phyloP scores from a whole-genome alignment of 2,888 invertebrate species.

The Leptopilina myrica region DNA sequence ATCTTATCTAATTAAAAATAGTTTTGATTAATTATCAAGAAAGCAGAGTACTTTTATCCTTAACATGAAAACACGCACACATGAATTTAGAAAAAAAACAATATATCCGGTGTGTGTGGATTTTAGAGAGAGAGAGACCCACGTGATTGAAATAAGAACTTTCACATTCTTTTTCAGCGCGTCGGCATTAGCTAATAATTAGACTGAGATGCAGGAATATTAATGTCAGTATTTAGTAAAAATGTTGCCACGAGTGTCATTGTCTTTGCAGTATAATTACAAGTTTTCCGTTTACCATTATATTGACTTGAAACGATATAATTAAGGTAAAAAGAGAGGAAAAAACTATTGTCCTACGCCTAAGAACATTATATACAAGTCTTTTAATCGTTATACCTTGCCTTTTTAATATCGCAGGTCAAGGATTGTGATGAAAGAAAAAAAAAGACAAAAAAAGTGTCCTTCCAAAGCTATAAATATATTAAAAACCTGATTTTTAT shows the following conservation, averaged over 20 bases:
- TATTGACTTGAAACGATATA: conserved; percentile 63
- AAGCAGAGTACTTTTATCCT: no score
- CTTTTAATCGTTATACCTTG: conserved; percentile 31
- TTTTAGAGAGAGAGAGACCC: neutral
- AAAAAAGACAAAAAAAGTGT: neutral
- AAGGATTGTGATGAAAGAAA: conserved; percentile 15
- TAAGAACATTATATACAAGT: conserved; percentile 44
- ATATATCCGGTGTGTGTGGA: conserved; percentile 30
- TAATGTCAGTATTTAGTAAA: conserved; percentile 69
- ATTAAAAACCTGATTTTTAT: no score
- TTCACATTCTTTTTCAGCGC: conserved; percentile 64
- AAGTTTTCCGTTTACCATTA: conserved; percentile 60
- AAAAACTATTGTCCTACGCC: conserved; percentile 45
- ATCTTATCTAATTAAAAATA: no score
- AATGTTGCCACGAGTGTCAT: conserved; percentile 65
- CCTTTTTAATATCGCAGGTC: neutral
- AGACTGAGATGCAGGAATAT: conserved; percentile 67
- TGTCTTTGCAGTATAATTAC: conserved; percentile 66
- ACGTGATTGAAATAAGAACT: conserved; percentile 54
- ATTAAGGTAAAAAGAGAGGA: conserved; percentile 59
- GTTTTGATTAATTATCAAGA: no score
- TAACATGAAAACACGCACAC: neutral
- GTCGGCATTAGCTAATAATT: conserved; percentile 65
- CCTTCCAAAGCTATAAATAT: no score
- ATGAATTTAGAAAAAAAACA: neutral